Percentiles rank a stretch among this genome's conserved stretches.
These are phyloP conservation scores for Odontocolon sp. DNA, from an alignment of 2,888 invertebrate species.

Conservation along the genomic window DNA sequence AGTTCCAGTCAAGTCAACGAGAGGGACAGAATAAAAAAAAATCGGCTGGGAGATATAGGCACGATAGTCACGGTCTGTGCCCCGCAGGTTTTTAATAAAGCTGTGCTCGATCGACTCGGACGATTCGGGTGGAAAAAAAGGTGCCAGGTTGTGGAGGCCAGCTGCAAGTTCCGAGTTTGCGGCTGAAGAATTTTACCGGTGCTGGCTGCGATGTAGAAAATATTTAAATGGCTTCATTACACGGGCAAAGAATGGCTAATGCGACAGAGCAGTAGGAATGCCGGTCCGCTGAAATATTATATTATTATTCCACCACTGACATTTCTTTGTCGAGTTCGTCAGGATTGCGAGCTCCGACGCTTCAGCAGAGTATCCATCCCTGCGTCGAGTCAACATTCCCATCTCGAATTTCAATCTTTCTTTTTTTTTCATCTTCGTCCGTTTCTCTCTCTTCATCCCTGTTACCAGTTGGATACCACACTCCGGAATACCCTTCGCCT, in stretches of 20 bases:
- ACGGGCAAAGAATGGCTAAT: slow-evolving; percentile 75
- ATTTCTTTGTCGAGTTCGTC: slow-evolving; percentile 1
- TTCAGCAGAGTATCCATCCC: background rate
- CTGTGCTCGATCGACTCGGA: slow-evolving; percentile 1
- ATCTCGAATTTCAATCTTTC: slow-evolving; percentile 52
- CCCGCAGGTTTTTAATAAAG: slow-evolving; percentile 14
- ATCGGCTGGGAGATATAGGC: background rate
- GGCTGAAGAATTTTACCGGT: slow-evolving; percentile 4
- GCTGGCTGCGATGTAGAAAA: slow-evolving; percentile 64
- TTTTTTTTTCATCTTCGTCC: slow-evolving; percentile 43
- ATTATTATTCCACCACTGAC: slow-evolving; percentile 16
- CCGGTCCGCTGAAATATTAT: slow-evolving; percentile 67
- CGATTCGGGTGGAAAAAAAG: slow-evolving; percentile 10
- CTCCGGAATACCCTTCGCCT: slow-evolving; percentile 66
- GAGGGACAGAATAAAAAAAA: background rate
- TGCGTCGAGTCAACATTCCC: slow-evolving; percentile 32
- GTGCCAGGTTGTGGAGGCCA: slow-evolving; percentile 19
- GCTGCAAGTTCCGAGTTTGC: no score
- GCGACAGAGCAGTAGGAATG: slow-evolving; percentile 67
- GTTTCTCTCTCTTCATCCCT: slow-evolving; percentile 51
- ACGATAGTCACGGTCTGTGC: slow-evolving; percentile 37
- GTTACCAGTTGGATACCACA: slow-evolving; percentile 74
- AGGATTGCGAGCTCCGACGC: slow-evolving; percentile 19
- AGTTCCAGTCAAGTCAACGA: slow-evolving; percentile 16
- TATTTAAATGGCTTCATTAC: slow-evolving; percentile 78